Percentiles rank a stretch among this genome's conserved stretches.
Conservation (phyloP, 2,113 vertebrate genomes). For the Anguilla japonica region DNA sequence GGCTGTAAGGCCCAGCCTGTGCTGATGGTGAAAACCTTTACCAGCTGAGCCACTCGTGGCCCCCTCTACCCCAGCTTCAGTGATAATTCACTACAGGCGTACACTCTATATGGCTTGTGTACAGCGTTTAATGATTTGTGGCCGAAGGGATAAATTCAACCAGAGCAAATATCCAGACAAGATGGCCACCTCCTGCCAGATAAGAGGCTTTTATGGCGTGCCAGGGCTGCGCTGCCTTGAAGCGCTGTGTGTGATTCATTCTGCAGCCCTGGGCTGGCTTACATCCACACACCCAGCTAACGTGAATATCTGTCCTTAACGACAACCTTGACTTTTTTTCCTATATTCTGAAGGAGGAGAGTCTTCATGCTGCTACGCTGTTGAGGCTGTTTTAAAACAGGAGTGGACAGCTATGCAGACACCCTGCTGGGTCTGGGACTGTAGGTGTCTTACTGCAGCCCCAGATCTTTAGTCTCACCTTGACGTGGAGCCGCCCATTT, state of each 20-base stretch:
- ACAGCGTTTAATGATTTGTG: constrained; percentile 18
- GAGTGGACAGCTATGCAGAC: constrained; percentile 19
- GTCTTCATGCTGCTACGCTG: constrained; percentile 13
- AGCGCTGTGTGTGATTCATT: constrained; percentile 41
- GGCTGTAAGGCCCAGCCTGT: too few relatives aligned
- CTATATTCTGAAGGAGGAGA: constrained; percentile 43
- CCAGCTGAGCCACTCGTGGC: not conserved
- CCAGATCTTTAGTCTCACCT: constrained; percentile 65
- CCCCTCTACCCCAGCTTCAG: not conserved
- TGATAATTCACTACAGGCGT: constrained; percentile 39
- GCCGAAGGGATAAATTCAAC: constrained; percentile 40
- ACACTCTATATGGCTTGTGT: constrained; percentile 33
- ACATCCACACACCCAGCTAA: constrained; percentile 46
- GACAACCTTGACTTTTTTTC: constrained; percentile 43
- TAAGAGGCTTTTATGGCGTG: constrained; percentile 44
- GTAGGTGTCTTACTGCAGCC: not conserved
- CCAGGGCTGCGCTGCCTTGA: constrained; percentile 40
- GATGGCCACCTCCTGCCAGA: constrained; percentile 44
- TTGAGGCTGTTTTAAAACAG: constrained; percentile 43
- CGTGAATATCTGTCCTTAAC: constrained; percentile 48
- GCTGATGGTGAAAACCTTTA: not conserved
- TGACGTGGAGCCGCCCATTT: constrained; percentile 78
- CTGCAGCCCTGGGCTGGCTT: constrained; percentile 34
- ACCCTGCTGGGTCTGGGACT: constrained; percentile 12
- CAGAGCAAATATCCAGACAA: constrained; percentile 32